These are phyloP conservation scores for Ptilodon capucinus DNA, from an alignment of 2,888 invertebrate genomes.

Conservation along the genomic window DNA sequence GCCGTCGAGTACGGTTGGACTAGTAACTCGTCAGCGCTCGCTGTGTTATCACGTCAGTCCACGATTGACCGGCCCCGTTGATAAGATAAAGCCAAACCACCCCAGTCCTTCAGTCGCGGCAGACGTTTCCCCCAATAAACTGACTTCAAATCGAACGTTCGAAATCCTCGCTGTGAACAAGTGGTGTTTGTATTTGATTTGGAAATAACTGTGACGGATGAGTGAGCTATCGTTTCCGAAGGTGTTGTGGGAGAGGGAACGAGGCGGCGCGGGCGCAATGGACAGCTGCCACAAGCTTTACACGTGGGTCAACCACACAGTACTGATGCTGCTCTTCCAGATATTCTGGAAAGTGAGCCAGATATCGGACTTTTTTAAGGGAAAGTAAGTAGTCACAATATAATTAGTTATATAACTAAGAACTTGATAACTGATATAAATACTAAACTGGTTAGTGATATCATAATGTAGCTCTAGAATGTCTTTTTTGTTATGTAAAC, in stretches of 20 bases:
- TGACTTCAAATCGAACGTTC: neutral
- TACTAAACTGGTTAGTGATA: neutral
- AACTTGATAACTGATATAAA: neutral
- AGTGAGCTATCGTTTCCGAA: conserved; percentile 69
- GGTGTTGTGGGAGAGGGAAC: conserved; percentile 64
- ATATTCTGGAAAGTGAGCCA: conserved; percentile 79
- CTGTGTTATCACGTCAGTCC: conserved; percentile 50
- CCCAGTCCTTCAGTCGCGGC: conserved; percentile 40
- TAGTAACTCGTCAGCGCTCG: conserved; percentile 26
- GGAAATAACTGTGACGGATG: conserved; percentile 68
- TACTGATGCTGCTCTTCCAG: conserved; percentile 74
- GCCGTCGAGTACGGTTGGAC: conserved; percentile 61
- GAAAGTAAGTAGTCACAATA: conserved; percentile 63
- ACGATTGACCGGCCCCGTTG: conserved; percentile 51
- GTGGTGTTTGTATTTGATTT: conserved; percentile 41
- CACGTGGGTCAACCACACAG: conserved; percentile 75
- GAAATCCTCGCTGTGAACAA: conserved; percentile 3
- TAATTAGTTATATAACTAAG: neutral
- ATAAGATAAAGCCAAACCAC: conserved; percentile 55
- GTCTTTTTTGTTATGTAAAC: neutral
- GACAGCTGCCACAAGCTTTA: conserved; percentile 74
- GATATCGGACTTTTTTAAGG: conserved; percentile 72
- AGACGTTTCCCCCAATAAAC: conserved; percentile 33
- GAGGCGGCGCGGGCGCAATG: conserved; percentile 62
- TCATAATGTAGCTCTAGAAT: neutral